Percentiles rank a stretch among this genome's conserved stretches.
Evolutionary conservation across 2,797 vertebrate species (phyloP).

Genomic region (Bucorvus abyssinicus): DNA sequence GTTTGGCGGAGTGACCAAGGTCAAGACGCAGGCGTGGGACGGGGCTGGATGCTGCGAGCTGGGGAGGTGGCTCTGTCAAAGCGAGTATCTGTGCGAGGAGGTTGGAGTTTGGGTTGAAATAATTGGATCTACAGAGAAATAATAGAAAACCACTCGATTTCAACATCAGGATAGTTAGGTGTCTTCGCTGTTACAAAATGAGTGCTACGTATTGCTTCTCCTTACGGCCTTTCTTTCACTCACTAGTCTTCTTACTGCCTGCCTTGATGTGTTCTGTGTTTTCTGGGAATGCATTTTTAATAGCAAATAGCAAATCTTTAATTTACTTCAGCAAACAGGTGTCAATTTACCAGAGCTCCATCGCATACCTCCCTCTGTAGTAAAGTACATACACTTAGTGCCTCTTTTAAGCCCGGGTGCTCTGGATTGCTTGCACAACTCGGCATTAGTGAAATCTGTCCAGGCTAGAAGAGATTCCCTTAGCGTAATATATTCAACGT

Average conservation of each 20-base stretch:
- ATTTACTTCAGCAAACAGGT: background rate
- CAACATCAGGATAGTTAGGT: background rate
- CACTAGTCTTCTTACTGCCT: background rate
- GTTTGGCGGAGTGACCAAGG: background rate
- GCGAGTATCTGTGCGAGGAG: background rate
- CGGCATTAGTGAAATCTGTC: background rate
- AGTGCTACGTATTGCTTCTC: background rate
- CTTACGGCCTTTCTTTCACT: background rate
- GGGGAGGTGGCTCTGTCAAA: background rate
- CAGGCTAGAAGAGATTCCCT: background rate
- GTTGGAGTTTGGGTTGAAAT: background rate
- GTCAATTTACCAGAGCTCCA: background rate
- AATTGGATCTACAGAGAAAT: background rate
- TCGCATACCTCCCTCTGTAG: background rate
- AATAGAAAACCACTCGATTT: background rate
- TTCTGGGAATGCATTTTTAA: background rate
- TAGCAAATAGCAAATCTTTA: background rate
- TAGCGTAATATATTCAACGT: background rate
- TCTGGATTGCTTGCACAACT: background rate
- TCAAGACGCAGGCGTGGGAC: fast-evolving
- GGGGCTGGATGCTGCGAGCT: fast-evolving
- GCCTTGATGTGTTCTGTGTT: background rate
- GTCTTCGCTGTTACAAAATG: background rate
- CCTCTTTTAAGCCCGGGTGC: background rate
- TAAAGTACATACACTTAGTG: background rate